Evolutionary conservation across 2,113 vertebrate genomes (phyloP).

Genomic region (Eclectus roratus): DNA sequence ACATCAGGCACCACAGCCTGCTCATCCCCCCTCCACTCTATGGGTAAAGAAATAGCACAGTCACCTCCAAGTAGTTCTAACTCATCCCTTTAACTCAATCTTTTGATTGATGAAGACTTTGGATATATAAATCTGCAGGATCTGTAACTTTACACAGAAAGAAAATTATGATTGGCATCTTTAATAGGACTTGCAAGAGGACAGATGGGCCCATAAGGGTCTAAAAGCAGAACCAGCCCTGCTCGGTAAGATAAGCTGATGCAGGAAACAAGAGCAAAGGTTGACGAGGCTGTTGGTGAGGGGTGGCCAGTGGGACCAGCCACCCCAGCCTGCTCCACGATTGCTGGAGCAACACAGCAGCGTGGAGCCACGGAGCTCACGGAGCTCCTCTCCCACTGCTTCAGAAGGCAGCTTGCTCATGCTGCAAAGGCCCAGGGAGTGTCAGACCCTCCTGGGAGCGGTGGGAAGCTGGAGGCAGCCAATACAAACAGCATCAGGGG

Average conservation of each 20-base stretch:
- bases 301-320: fast-evolving
- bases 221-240: not conserved
- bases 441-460: not conserved
- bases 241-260: fast-evolving
- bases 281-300: not conserved
- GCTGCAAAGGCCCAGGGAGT: not conserved
- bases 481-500: not conserved
- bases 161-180: not conserved
- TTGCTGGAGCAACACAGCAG: not conserved
- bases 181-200: not conserved
- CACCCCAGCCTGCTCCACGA: fast-evolving
- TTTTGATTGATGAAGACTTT: not conserved
- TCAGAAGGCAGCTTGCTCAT: not conserved
- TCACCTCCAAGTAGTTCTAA: not conserved
- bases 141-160: not conserved
- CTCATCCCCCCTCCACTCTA: not conserved
- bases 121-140: not conserved
- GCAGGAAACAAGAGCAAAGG: fast-evolving
- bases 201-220: not conserved
- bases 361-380: fast-evolving
- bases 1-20: fast-evolving
- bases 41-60: fast-evolving
- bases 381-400: not conserved
- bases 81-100: not conserved
- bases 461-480: not conserved